Evolutionary conservation across 2,888 invertebrate genomes (phyloP).

Genomic region (Andrena praecox): DNA sequence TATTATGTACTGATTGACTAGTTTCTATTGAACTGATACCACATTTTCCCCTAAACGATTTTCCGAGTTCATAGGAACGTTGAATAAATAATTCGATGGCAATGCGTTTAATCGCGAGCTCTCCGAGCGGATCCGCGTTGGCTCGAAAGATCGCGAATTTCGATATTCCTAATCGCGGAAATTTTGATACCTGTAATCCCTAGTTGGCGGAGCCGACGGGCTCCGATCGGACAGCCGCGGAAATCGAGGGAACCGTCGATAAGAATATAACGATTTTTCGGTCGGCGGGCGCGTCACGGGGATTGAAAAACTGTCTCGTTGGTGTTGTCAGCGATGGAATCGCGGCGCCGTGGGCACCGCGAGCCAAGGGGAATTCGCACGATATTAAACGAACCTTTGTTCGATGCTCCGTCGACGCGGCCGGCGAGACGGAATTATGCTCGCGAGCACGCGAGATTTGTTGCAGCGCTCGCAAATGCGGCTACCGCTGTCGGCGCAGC

Average conservation of each 20-base stretch:
- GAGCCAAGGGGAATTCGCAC: constrained; percentile 33
- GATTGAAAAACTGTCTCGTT: neutral
- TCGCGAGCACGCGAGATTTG: constrained; percentile 60
- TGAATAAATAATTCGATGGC: too few relatives aligned
- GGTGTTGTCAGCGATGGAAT: neutral
- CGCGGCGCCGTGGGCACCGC: neutral
- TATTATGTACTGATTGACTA: too few relatives aligned
- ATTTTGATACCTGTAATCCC: constrained; percentile 30
- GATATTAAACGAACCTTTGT: constrained; percentile 55
- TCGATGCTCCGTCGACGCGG: constrained; percentile 48
- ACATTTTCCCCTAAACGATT: too few relatives aligned
- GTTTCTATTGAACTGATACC: too few relatives aligned
- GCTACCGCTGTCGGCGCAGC: constrained; percentile 60
- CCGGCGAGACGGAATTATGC: constrained; percentile 37
- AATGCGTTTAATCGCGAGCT: too few relatives aligned
- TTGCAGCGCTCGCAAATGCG: constrained; percentile 60
- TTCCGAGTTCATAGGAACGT: too few relatives aligned
- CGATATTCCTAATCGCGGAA: neutral
- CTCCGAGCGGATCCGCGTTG: too few relatives aligned
- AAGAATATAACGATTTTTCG: constrained; percentile 4
- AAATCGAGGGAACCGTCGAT: neutral
- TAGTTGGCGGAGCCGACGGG: constrained; percentile 5
- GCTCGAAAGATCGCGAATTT: neutral
- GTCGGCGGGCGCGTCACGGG: too few relatives aligned
- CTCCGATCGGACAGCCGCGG: neutral